A percentile compares a stretch with the other conserved stretches of the same genome.
These are phyloP conservation scores for Ochropleura leucogaster DNA, from an alignment of 2,888 invertebrate species.

Conservation along the genomic window DNA sequence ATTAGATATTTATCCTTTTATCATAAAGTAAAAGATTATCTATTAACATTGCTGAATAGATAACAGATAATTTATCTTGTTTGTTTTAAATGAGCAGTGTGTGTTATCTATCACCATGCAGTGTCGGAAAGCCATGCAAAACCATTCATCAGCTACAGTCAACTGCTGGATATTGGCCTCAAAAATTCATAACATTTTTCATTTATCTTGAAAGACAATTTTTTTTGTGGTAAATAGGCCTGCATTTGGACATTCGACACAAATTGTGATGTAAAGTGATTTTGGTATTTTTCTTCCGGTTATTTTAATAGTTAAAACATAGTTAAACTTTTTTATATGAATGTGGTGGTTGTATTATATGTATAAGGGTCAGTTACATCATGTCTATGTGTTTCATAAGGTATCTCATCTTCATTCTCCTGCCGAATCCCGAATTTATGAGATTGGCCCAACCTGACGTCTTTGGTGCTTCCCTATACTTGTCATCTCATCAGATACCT, in stretches of 20 bases:
- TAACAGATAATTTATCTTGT: constrained; percentile 13
- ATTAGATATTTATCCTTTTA: background rate
- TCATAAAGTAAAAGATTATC: background rate
- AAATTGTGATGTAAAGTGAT: background rate
- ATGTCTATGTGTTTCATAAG: background rate
- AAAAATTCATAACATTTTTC: background rate
- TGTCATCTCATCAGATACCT: no score
- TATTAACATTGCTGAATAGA: constrained; percentile 7
- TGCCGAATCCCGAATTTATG: no score
- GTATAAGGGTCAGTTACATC: background rate
- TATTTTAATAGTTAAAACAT: background rate
- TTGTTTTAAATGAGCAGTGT: background rate
- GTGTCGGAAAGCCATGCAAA: background rate
- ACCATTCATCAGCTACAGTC: background rate
- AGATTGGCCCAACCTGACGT: no score
- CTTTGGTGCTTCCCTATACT: no score
- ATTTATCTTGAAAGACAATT: background rate
- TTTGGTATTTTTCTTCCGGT: background rate
- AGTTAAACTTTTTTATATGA: no score
- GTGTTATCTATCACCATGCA: background rate
- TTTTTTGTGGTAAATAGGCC: background rate
- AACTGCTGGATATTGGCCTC: background rate
- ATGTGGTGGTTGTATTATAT: constrained; percentile 1
- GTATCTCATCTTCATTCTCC: background rate
- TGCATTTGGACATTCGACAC: background rate